Base-by-base conservation (phyloP, 2,888 invertebrate species). In the Mythimna loreyi region DNA sequence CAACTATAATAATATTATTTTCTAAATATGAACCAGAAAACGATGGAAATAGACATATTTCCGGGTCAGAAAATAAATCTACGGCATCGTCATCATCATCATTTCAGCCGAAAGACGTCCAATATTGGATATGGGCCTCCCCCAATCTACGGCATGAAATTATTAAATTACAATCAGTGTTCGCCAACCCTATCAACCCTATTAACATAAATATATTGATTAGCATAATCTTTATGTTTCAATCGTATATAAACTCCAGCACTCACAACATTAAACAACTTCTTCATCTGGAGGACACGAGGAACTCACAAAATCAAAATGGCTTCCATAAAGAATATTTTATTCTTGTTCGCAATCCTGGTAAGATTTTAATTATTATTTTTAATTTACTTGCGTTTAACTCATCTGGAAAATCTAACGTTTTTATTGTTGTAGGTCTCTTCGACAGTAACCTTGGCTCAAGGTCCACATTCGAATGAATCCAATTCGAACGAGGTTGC, bases 321-420 rank as follows among this genome's bases (percentile, higher is more conserved):
- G 81, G 65, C 66, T 47, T 55, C 57, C 8, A n/a, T 57, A 36
- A 72, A 78, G 9, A 67, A 74, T 53, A 23, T 72, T 33, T 30
- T 74, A 33, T 82, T 83, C 62, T 70, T 85, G 52, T 82, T 80
- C 65, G 80, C 85, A 47, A 64, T 85, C 33, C 72, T 87, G 85
- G 88, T 89, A 86, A 85, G 79, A 45, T 36, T 30, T 49, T 21
- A 11, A 8, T 30, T 33, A 52, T 23, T n/a, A 36, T 0, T 9
- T 36, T 45, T 7, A 19, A 19, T 61, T 60, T 30, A 16, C 11
- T 11, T n/a, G 7, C 25, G 23, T 28, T 49, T 55, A 23, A 43
- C 11, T 25, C 25, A 2, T 40, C n/a, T 57, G 3, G 4, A 1
- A 33, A 55, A 50, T 40, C 23, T 30, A 6, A 19, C 49, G 43